phyloP scores from a whole-genome alignment of 2,113 vertebrate genomes.

The Dromas ardeola region DNA sequence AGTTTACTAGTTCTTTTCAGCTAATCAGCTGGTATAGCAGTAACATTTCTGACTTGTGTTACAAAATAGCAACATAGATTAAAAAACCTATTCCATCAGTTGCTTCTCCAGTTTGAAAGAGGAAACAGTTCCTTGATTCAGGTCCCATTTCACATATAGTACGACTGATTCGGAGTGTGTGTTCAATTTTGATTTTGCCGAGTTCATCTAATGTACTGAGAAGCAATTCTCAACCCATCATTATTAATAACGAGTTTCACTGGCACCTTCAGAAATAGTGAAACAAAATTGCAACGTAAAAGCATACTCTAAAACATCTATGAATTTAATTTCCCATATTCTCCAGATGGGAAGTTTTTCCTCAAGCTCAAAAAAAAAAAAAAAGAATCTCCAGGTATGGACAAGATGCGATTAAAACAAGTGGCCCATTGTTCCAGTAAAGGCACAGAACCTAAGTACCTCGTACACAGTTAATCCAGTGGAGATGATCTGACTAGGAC shows the following conservation, averaged over 20 bases:
- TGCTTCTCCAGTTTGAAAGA: background rate
- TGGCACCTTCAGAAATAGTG: background rate
- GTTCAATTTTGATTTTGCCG: background rate
- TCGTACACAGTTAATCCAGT: background rate
- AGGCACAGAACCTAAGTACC: background rate
- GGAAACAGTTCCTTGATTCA: background rate
- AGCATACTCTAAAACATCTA: background rate
- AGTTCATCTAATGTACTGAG: background rate
- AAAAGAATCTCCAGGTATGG: background rate
- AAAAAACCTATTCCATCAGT: background rate
- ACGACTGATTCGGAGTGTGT: background rate
- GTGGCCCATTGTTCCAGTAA: rapidly evolving
- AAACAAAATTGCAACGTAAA: background rate
- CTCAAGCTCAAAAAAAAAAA: background rate
- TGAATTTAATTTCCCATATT: background rate
- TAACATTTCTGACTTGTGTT: background rate
- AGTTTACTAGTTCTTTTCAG: background rate
- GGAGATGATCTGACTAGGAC: background rate
- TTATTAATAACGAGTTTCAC: background rate
- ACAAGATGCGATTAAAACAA: background rate
- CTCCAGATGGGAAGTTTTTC: background rate
- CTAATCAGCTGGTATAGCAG: background rate
- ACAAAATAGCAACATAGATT: background rate
- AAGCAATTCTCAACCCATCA: background rate
- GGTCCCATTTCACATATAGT: background rate